phyloP scores from a whole-genome alignment of 2,888 invertebrate species.

The Lepetodrilus schrolli region DNA sequence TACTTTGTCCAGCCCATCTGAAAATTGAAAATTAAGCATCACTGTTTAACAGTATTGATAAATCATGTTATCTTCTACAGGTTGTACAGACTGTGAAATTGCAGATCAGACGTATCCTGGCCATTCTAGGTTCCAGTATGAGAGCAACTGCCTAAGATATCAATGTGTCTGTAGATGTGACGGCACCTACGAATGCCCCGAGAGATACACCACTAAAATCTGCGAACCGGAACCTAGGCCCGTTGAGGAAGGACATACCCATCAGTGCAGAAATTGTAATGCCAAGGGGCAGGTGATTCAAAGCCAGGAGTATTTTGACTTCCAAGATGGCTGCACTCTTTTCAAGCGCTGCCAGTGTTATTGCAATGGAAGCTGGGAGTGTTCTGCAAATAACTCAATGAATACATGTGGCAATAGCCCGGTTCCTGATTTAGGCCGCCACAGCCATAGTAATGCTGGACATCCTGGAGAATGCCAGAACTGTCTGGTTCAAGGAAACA shows the following conservation, averaged over 20 bases:
- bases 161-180: constrained; percentile 55
- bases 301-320: constrained; percentile 58
- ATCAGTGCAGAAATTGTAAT: constrained; percentile 49
- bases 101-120: constrained; percentile 40
- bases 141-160: constrained; percentile 40
- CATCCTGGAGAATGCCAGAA: neutral
- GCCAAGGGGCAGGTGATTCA: constrained; percentile 45
- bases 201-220: constrained; percentile 32
- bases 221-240: constrained; percentile 33
- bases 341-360: constrained; percentile 55
- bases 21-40: too few relatives aligned
- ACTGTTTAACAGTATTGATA: too few relatives aligned
- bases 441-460: neutral
- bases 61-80: too few relatives aligned
- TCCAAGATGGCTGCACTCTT: constrained; percentile 55
- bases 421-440: constrained; percentile 38
- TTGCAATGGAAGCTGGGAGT: constrained; percentile 62
- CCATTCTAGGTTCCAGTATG: constrained; percentile 45
- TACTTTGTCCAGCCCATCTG: too few relatives aligned
- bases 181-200: constrained; percentile 59
- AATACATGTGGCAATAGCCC: constrained; percentile 40
- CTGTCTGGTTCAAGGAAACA: neutral
- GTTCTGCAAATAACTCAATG: neutral
- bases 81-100: constrained; percentile 39
- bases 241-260: constrained; percentile 41